Percentiles rank a stretch among this genome's conserved stretches.
phyloP scores from a whole-genome alignment of 2,888 invertebrate species.

The Troilus luridus region DNA sequence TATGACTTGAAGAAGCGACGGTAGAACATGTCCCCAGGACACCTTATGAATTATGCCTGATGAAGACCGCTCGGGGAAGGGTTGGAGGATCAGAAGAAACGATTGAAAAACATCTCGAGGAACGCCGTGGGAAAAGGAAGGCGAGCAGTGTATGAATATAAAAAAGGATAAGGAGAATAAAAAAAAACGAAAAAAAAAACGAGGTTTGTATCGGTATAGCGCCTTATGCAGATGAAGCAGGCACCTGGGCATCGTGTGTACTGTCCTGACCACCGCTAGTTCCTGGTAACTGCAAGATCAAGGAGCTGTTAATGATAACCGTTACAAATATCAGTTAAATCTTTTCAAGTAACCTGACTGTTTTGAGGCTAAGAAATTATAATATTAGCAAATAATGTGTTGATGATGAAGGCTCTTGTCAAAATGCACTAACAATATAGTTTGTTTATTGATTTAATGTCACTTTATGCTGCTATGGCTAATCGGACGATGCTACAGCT shows the following conservation, averaged over 20 bases:
- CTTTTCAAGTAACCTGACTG: too few relatives aligned
- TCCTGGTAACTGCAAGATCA: too few relatives aligned
- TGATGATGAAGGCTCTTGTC: too few relatives aligned
- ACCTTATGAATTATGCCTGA: slow-evolving; percentile 47
- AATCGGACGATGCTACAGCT: too few relatives aligned
- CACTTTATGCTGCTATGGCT: too few relatives aligned
- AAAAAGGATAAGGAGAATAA: background rate
- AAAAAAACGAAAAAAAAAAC: background rate
- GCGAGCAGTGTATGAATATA: background rate
- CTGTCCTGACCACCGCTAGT: background rate
- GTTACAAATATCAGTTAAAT: too few relatives aligned
- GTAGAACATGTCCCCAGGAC: background rate
- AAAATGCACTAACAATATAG: too few relatives aligned
- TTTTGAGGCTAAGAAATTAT: too few relatives aligned
- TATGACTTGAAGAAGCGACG: background rate
- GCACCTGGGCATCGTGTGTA: background rate
- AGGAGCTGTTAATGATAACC: too few relatives aligned
- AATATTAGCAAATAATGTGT: too few relatives aligned
- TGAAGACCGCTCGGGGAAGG: background rate
- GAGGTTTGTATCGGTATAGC: background rate
- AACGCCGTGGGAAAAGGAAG: slow-evolving; percentile 30
- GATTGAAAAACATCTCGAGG: background rate
- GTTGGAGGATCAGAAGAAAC: background rate
- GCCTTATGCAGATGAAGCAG: background rate
- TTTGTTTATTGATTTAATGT: too few relatives aligned